Base-by-base conservation (phyloP, 2,797 vertebrate species). In the Pangasius mekongensis region DNA sequence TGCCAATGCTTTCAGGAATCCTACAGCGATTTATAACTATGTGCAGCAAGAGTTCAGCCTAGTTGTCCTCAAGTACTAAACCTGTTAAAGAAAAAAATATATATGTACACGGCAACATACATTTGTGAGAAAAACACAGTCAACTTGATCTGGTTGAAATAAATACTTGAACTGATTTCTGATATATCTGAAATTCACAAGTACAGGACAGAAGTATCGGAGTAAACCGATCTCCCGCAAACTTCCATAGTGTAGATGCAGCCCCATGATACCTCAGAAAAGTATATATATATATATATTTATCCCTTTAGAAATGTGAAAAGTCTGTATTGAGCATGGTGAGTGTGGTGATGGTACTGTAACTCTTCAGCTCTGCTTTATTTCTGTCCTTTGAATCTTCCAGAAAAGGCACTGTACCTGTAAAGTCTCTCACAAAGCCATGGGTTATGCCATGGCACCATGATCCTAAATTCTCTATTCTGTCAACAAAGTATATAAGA, bases 391-490 rank as follows among this genome's bases (percentile, higher is more conserved):
- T 83, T 87, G 86, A 87, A 85, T 92, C 88, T 27, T 86, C 47
- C 5, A 86, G 83, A 87, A 87, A 94, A 95, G 94, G 95, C 95
- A 95, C 94, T 77, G 91, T 87, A 89, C 83, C 52, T 86, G 82
- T 84, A 69, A 64, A 71, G 87, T 88, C 62, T 91, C 87, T 90
- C 49, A 85, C 39, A 49, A 90, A 86, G 77, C 86, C n/a, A 64
- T 47, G 67, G 69, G 27, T 62, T 24, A 64, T 36, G 33, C 36
- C 64, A 64, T 87, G 86, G 56, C 86, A 71, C 24, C 74, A 66
- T 67, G 27, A 78, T 58, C 64, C n/a, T 78, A 87, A 88, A 87
- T 85, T 49, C 83, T 90, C 86, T 85, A 89, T 81, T 85, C 54
- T 83, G 39, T 88, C 80, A 84, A 74, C 62, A 67, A 85, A 83